Conservation (phyloP, 2,113 vertebrate species). For the Entomyzon cyanotis region DNA sequence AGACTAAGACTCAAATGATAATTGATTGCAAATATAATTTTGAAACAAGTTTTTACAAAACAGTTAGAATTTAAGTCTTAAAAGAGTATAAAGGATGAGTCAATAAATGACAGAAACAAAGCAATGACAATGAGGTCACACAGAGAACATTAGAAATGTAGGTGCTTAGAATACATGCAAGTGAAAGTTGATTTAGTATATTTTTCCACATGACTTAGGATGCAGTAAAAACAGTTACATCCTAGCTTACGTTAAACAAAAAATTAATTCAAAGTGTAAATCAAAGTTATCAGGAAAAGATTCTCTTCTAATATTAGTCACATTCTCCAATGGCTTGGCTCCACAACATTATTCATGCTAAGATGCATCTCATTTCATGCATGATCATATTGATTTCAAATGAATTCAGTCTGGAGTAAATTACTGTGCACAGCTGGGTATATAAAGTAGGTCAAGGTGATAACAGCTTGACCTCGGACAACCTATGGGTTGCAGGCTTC, state of each 20-base stretch:
- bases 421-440: neutral
- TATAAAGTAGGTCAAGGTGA: slow-evolving; percentile 16
- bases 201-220: neutral
- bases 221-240: neutral
- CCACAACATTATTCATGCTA: neutral
- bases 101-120: neutral
- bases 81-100: neutral
- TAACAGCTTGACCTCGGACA: neutral
- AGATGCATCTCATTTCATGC: neutral
- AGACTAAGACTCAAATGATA: neutral
- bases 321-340: neutral
- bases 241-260: neutral
- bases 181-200: neutral
- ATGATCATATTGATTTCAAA: neutral
- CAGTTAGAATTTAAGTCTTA: neutral
- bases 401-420: neutral
- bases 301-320: neutral
- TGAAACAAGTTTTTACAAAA: neutral
- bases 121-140: neutral
- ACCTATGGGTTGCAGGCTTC: neutral
- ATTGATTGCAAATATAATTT: neutral
- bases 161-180: neutral
- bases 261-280: neutral
- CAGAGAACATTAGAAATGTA: neutral
- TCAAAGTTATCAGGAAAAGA: neutral